Evolutionary conservation across 64 coral and sea anemone genomes (phyloP).

Genomic region (Exaiptasia diaphana): DNA sequence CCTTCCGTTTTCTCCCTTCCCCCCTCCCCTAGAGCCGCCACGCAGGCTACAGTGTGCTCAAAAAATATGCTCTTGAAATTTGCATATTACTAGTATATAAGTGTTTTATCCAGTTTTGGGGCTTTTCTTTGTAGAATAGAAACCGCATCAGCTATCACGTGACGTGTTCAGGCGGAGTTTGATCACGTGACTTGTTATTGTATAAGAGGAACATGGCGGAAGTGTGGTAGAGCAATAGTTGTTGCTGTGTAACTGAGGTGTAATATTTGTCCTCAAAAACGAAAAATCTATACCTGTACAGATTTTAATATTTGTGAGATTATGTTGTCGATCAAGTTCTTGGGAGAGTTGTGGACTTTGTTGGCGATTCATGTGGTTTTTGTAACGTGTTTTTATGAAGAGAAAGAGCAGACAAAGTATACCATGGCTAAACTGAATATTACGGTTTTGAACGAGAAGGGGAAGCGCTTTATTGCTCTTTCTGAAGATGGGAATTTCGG

Average conservation of each 20-base stretch:
- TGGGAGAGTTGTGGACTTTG: neutral
- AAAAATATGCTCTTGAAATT: no score
- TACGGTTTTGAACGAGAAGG: slow-evolving; percentile 46
- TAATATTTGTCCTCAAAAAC: neutral
- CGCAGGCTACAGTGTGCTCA: no score
- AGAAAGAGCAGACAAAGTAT: slow-evolving; percentile 44
- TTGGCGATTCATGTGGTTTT: neutral
- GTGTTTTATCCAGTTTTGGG: no score
- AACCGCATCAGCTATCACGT: no score
- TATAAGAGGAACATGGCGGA: neutral
- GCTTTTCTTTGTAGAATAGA: no score
- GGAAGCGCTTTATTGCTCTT: slow-evolving; percentile 39
- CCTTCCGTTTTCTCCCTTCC: no score
- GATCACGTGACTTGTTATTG: neutral
- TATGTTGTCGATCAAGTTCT: neutral
- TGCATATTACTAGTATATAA: no score
- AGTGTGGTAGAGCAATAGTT: neutral
- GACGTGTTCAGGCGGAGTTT: neutral
- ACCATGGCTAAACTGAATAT: slow-evolving; percentile 67
- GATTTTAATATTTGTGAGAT: neutral
- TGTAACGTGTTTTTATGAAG: slow-evolving; percentile 46
- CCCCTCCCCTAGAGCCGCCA: no score
- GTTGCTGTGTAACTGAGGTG: neutral
- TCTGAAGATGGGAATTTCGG: slow-evolving; percentile 44
- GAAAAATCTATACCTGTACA: neutral